These are phyloP conservation scores for Choreutis nemorana DNA, from an alignment of 2,888 invertebrate genomes.

Conservation along the genomic window DNA sequence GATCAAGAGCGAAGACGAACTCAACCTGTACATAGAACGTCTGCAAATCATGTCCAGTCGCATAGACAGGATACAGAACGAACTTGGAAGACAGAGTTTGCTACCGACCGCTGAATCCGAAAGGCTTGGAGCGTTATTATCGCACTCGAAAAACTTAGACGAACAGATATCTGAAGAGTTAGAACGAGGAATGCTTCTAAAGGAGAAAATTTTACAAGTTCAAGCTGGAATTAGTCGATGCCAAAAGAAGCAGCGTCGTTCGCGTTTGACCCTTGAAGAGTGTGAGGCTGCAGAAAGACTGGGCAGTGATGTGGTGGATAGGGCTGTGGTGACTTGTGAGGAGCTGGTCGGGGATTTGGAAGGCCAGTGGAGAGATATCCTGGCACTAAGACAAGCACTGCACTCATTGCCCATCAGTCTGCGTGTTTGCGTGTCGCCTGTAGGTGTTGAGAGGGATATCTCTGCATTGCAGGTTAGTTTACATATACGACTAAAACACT, in stretches of 20 bases:
- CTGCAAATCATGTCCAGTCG: slow-evolving; percentile 79
- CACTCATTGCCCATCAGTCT: slow-evolving; percentile 81
- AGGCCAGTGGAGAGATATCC: slow-evolving; percentile 79
- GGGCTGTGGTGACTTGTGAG: slow-evolving; percentile 77
- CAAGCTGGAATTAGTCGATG: slow-evolving; percentile 75
- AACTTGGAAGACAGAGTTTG: slow-evolving; percentile 77
- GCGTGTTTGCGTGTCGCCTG: slow-evolving; percentile 79
- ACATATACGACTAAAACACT: too few relatives aligned
- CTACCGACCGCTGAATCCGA: slow-evolving; percentile 80
- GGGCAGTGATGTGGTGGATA: slow-evolving; percentile 79
- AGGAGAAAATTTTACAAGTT: slow-evolving; percentile 76
- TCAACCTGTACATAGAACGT: slow-evolving; percentile 81
- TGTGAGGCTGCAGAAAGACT: slow-evolving; percentile 77
- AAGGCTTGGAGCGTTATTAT: slow-evolving; percentile 74
- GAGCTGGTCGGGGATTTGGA: slow-evolving; percentile 74
- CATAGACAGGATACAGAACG: slow-evolving; percentile 81
- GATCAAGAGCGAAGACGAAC: slow-evolving; percentile 83
- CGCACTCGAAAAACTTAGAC: slow-evolving; percentile 75
- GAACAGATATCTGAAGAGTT: slow-evolving; percentile 79
- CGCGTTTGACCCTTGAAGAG: slow-evolving; percentile 71
- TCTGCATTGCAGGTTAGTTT: slow-evolving; percentile 59
- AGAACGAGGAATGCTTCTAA: slow-evolving; percentile 76
- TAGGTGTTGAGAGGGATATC: slow-evolving; percentile 78
- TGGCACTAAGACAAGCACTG: slow-evolving; percentile 76
- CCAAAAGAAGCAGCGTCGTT: slow-evolving; percentile 72